Percentiles rank a stretch among this genome's conserved stretches.
Conservation (phyloP, 2,113 vertebrate genomes). For the Dipodomys ordii region DNA sequence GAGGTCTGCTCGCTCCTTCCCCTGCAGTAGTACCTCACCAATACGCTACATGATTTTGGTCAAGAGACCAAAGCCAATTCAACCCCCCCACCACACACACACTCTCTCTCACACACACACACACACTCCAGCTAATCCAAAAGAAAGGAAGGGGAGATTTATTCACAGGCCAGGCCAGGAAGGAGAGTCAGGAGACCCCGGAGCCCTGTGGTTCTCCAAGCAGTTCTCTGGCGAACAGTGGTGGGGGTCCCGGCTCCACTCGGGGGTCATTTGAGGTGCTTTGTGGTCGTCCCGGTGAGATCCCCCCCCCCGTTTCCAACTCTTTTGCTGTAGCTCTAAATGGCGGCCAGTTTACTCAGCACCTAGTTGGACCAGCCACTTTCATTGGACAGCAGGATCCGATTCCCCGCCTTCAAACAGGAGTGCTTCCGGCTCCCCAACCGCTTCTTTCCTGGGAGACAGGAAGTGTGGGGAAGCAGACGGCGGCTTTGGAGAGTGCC, state of each 20-base stretch:
- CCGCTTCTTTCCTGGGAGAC: no score
- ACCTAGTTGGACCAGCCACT: neutral
- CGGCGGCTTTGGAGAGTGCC: neutral
- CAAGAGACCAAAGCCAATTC: no score
- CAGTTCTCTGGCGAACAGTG: no score
- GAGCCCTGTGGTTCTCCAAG: neutral
- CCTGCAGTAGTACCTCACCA: neutral
- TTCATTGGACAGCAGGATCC: neutral
- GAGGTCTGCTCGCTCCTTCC: neutral
- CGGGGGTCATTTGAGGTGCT: neutral
- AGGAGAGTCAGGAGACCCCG: neutral
- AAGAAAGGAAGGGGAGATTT: neutral
- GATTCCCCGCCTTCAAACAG: neutral
- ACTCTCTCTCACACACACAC: no score
- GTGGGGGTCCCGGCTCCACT: no score
- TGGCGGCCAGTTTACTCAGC: neutral
- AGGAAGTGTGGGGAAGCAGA: no score
- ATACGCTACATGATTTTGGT: no score
- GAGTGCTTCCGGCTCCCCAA: neutral
- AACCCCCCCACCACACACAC: no score
- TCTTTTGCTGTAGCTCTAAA: neutral
- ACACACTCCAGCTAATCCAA: neutral
- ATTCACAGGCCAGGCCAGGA: neutral
- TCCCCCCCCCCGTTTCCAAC: neutral
- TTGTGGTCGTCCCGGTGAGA: neutral